phyloP scores from a whole-genome alignment of 2,797 vertebrate species.

The Jordanella pulchra region DNA sequence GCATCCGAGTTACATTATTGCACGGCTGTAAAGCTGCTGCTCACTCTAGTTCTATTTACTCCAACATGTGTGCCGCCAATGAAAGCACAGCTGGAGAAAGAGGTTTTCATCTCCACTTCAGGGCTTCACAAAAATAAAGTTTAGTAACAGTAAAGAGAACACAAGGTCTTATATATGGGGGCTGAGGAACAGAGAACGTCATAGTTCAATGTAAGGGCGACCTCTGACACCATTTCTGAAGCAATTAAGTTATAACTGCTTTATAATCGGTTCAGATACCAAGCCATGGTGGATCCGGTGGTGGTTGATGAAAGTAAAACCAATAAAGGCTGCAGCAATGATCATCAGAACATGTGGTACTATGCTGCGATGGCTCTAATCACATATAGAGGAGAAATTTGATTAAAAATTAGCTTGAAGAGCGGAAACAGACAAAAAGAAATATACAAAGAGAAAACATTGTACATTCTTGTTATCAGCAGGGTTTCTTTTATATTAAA shows the following conservation, averaged over 20 bases:
- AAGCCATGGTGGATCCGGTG: neutral
- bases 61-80: neutral
- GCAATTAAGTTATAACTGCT: too few relatives aligned
- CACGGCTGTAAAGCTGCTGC: neutral
- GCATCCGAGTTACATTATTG: neutral
- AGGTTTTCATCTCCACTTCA: neutral
- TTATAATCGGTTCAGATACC: too few relatives aligned
- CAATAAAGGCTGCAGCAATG: too few relatives aligned
- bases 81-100: neutral
- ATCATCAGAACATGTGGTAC: neutral
- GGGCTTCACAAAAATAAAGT: neutral
- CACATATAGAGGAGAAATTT: too few relatives aligned
- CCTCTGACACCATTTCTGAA: too few relatives aligned
- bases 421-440: too few relatives aligned
- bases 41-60: neutral
- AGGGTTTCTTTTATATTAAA: neutral
- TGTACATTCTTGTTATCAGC: neutral
- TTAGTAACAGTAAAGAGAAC: neutral
- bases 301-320: neutral
- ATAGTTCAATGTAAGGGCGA: too few relatives aligned
- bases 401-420: too few relatives aligned
- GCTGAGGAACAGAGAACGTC: neutral
- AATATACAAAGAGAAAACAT: too few relatives aligned
- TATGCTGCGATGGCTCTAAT: too few relatives aligned
- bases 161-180: too few relatives aligned